Evolutionary conservation across 35 echinoderm and acorn worm genomes (phyloP), one percentile per base, ranked within the genome.

Genomic region (Diadema setosum): DNA sequence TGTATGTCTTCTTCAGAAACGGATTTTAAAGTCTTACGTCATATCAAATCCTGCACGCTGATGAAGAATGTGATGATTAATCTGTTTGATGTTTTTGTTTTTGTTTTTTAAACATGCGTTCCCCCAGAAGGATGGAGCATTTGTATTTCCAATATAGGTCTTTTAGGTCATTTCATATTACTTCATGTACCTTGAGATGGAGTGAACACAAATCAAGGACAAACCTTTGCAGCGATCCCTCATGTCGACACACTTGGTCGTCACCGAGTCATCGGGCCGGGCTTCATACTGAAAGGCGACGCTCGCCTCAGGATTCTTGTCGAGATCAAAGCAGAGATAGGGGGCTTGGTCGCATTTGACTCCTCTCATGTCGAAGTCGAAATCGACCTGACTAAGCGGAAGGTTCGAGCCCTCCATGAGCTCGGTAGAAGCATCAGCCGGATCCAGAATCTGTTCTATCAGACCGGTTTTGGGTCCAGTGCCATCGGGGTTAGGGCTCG

Each of bases 291-390:
- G 65, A 55, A 91, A 95, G 0, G 82, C 75, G 15, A 91, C 84
- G 39, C 83, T 70, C 31, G 93, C 73, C 18, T 91, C 70, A 64
- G 85, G 82, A 39, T 83, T 83, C 80, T 95, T 95, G 36, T 55
- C 36, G 23, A 95, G 31, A 49, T 95, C 76, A 6, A 95, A 73
- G 56, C 93, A 95, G 75, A 95, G 86, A 58, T 63, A 95, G 39
- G 59, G 57, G 0, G 80, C 88, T 14, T 91, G 83, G 23, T 87
- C 75, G 40, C 93, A 95, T 42, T 80, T 81, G 50, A 45, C 46
- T 21, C 60, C 58, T 37, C 33, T 84, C 88, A 91, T 95, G 35
- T 84, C 81, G 32, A 87, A 89, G 88, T 91, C 61, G 39, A 91
- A 91, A 23, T 87, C 64, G 4, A 95, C 93, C 41, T 58, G 80